Evolutionary conservation across 2,113 vertebrate genomes (phyloP), one percentile per base, ranked within the genome.

Genomic region (Naja naja): DNA sequence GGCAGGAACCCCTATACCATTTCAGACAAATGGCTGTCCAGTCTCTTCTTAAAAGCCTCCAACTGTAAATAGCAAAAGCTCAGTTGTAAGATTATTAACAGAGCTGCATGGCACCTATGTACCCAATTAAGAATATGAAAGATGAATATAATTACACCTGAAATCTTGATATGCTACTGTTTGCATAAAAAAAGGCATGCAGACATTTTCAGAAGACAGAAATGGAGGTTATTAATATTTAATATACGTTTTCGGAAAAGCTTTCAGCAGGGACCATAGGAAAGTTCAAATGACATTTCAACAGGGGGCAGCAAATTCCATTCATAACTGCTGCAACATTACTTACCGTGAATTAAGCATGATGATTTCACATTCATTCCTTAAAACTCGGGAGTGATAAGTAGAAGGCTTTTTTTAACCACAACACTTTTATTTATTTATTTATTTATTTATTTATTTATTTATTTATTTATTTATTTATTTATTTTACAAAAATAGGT

Each of bases 281-380:
- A 45, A 0, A 64, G 8, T 0, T n/a, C 60, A 23, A 8, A 27
- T 89, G 43, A 85, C 4, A 1, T 52, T 94, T 69, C 90, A 95
- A 95, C 92, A 95, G 95, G 85, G 87, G 95, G 93, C 94, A 97
- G 94, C 94, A 96, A 93, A 91, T 92, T 60, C 95, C 89, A 54
- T 9, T 22, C 25, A 92, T 94, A 95, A 39, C n/a, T 23, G 0
- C 18, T 52, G 0, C 18, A 0, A 27, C 2, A 8, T 22, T 58
- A 7, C 0, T 93, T 53, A 90, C 43, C n/a, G 27, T 90, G 69
- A 81, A 93, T 88, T 91, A 94, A 81, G 89, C 34, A 90, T 47
- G 3, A 10, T 92, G 58, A 64, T 93, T 93, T 88, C 45, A 47
- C 47, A 92, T 64, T 96, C 95, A 96, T 96, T 95, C 7, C 12